Evolutionary conservation across 2,888 invertebrate genomes (phyloP).

Genomic region (Drosophila affinis): DNA sequence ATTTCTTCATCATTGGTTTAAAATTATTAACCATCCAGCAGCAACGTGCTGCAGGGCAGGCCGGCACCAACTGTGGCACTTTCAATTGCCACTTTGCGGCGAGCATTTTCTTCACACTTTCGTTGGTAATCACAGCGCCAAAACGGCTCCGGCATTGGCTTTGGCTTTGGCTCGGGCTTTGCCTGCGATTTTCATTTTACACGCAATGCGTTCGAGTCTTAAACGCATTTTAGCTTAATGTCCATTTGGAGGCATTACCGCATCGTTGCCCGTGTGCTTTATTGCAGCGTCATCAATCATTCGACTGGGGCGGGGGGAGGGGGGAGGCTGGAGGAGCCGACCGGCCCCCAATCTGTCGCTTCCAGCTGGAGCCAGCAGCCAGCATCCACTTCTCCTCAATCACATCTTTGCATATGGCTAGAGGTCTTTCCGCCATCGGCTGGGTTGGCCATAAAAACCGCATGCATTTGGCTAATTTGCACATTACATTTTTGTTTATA

Average conservation of each 20-base stretch:
- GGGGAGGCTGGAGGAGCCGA: neutral
- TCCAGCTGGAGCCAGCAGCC: neutral
- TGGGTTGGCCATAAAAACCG: slow-evolving; percentile 31
- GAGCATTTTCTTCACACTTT: slow-evolving; percentile 74
- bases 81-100: slow-evolving; percentile 54
- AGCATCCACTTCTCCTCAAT: slow-evolving; percentile 5
- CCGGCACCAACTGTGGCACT: slow-evolving; percentile 38
- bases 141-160: slow-evolving; percentile 37
- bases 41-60: slow-evolving; percentile 16
- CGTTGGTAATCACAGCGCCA: slow-evolving; percentile 65
- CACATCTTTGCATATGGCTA: slow-evolving; percentile 15
- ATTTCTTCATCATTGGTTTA: slow-evolving; percentile 56
- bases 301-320: neutral
- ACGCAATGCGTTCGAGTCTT: slow-evolving; percentile 56
- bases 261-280: slow-evolving; percentile 65
- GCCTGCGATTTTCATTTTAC: slow-evolving; percentile 40
- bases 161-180: neutral
- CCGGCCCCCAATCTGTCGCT: slow-evolving; percentile 25
- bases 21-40: slow-evolving; percentile 29
- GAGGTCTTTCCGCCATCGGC: slow-evolving; percentile 52
- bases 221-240: slow-evolving; percentile 65
- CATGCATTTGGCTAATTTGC: slow-evolving; percentile 63
- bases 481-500: slow-evolving; percentile 31
- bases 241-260: slow-evolving; percentile 65
- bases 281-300: slow-evolving; percentile 71